A percentile compares a stretch with the other conserved stretches of the same genome.
Conservation (phyloP, 2,797 vertebrate genomes). For the Gymnodraco acuticeps region DNA sequence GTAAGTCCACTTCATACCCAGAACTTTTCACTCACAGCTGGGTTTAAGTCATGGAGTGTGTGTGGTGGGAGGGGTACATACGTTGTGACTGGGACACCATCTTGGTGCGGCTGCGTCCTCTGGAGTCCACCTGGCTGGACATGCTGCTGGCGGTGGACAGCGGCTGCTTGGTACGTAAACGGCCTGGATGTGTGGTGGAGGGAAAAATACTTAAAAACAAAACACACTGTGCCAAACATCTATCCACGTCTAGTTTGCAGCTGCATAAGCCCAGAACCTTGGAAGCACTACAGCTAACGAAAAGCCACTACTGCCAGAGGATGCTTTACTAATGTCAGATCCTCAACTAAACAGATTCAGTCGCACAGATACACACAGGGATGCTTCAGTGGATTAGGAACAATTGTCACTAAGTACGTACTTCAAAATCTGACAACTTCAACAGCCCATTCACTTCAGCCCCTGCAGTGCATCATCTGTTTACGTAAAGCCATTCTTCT, state of each 20-base stretch:
- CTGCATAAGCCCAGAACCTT: constrained; percentile 38
- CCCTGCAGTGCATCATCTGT: background rate
- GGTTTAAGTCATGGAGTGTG: constrained; percentile 15
- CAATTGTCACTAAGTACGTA: background rate
- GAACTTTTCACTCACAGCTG: constrained; percentile 6
- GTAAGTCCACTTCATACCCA: constrained; percentile 9
- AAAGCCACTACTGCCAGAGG: constrained; percentile 46
- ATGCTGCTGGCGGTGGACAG: constrained; percentile 86
- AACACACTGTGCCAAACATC: background rate
- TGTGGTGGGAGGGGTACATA: constrained; percentile 80
- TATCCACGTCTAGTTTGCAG: constrained; percentile 17
- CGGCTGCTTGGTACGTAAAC: constrained; percentile 90
- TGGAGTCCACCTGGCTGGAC: constrained; percentile 91
- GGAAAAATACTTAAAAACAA: background rate
- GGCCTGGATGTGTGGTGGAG: constrained; percentile 79
- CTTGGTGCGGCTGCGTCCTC: constrained; percentile 95
- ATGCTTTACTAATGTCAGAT: background rate
- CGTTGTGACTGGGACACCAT: constrained; percentile 98
- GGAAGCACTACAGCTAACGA: constrained; percentile 42
- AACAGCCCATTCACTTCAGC: background rate
- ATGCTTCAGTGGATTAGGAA: constrained; percentile 52
- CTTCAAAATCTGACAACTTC: background rate
- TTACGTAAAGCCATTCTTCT: background rate
- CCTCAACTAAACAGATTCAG: constrained; percentile 35
- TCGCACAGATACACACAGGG: constrained; percentile 47